phyloP scores from a whole-genome alignment of 2,113 vertebrate genomes.

The Sylvietta virens region DNA sequence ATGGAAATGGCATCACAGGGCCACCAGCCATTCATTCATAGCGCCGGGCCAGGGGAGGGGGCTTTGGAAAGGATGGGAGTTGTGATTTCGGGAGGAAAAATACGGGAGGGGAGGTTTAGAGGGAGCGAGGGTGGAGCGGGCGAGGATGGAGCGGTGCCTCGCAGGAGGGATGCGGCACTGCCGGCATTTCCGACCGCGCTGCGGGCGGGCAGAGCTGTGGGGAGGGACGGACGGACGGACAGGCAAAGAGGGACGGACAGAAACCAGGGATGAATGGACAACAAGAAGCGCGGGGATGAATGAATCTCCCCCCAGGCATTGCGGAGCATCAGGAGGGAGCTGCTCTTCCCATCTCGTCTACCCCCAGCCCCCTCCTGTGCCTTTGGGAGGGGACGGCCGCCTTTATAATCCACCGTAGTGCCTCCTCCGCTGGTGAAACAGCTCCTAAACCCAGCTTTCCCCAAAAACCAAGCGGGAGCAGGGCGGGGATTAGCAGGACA shows the following conservation, averaged over 20 bases:
- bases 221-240: neutral
- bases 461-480: neutral
- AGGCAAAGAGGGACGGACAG: fast-evolving
- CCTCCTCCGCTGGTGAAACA: fast-evolving
- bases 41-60: neutral
- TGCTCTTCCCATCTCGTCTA: neutral
- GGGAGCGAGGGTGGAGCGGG: neutral
- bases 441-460: neutral
- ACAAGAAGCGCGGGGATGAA: neutral
- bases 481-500: neutral
- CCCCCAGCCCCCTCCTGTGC: neutral
- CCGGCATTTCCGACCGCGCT: fast-evolving
- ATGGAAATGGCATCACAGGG: slow-evolving; percentile 70
- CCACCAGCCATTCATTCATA: slow-evolving; percentile 67
- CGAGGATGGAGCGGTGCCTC: neutral
- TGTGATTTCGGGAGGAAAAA: neutral
- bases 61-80: neutral
- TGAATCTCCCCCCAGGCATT: neutral
- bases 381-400: neutral
- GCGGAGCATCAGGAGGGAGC: neutral
- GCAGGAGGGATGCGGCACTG: neutral
- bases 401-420: neutral
- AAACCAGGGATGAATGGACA: neutral
- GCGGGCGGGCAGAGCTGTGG: neutral
- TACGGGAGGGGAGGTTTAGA: neutral